Base-by-base conservation (phyloP, 2,113 vertebrate species). In the Burhinus bistriatus region DNA sequence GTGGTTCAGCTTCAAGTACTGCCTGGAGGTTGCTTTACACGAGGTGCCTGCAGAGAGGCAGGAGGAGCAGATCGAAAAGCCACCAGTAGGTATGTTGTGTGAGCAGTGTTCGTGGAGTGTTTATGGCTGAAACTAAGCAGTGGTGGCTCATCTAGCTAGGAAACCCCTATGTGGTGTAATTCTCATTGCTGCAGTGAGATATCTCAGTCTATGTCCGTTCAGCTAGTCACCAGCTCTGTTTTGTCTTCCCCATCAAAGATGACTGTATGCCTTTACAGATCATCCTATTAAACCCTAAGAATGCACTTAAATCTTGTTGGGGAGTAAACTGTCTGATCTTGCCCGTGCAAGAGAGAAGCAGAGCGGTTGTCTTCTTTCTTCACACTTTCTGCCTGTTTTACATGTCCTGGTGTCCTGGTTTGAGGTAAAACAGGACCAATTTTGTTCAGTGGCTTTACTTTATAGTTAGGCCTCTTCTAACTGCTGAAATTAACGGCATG, bases 61-160 rank as follows among this genome's bases (percentile, higher is more conserved):
- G 30, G 19, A 68, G 26, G 25, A 76, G 14, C 34, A 71, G 34
- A 52, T 52, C 29, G 71, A 65, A 87, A 81, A 76, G 5, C 9
- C 25, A n/a, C 6, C 1, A 3, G 4, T 3, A 42, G 8, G 4
- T 3, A 42, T 7, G 6, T 22, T 65, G 8, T 62, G 15, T 54
- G 21, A 75, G 32, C 15, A 76, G 34, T 19, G 17, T 87, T 57
- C 1, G 0, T 45, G 18, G 14, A 61, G 12, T 17, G 16, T 51
- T 85, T 45, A 62, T 55, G 36, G 30, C 13, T 93, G 55, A 62
- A 54, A 26, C 21, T 71, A 42, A 61, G 20, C 9, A 32, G 69
- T 19, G n/a, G 8, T 80, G 20, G 17, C 22, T 52, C 52, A 78
- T 17, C 42, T 57, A 68, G 6, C 47, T 68, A 34, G 49, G 64